Evolutionary conservation across 2,888 invertebrate genomes (phyloP).

Genomic region (Eupithecia abbreviata): DNA sequence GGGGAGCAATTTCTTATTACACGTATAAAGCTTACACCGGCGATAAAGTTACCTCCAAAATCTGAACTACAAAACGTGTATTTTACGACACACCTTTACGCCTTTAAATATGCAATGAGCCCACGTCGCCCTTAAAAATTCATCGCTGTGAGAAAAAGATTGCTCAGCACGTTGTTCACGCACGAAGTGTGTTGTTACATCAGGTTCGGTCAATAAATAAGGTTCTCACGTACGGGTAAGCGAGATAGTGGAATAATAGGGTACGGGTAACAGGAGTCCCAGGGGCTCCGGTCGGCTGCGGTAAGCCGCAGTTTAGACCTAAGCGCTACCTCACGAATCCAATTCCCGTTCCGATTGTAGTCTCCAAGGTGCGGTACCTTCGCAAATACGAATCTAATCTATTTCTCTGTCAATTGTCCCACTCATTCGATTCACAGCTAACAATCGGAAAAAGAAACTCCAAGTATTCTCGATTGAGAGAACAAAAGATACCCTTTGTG

Average conservation of each 20-base stretch:
- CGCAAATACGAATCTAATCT: slow-evolving; percentile 48
- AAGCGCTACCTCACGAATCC: slow-evolving; percentile 57
- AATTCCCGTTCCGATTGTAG: slow-evolving; percentile 54
- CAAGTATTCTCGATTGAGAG: slow-evolving; percentile 17
- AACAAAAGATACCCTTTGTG: slow-evolving; percentile 29
- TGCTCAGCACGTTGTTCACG: slow-evolving; percentile 55
- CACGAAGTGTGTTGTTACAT: slow-evolving; percentile 56
- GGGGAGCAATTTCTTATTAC: slow-evolving; percentile 43
- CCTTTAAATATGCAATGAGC: slow-evolving; percentile 47
- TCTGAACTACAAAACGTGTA: slow-evolving; percentile 46
- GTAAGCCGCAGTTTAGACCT: slow-evolving; percentile 63
- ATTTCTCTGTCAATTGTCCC: slow-evolving; percentile 32
- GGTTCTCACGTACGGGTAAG: slow-evolving; percentile 61
- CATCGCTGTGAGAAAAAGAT: slow-evolving; percentile 52
- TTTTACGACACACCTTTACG: slow-evolving; percentile 49
- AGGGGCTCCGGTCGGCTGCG: slow-evolving; percentile 55
- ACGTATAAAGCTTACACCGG: slow-evolving; percentile 42
- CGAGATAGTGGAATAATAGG: slow-evolving; percentile 68
- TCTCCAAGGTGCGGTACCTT: slow-evolving; percentile 47
- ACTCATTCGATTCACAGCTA: slow-evolving; percentile 33
- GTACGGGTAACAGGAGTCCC: slow-evolving; percentile 60
- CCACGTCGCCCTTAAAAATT: slow-evolving; percentile 53
- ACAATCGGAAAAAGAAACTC: slow-evolving; percentile 28
- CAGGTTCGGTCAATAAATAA: slow-evolving; percentile 66
- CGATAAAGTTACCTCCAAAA: slow-evolving; percentile 44